These are phyloP conservation scores for Cheilosia scutellata DNA, from an alignment of 2,888 invertebrate genomes.

Conservation along the genomic window DNA sequence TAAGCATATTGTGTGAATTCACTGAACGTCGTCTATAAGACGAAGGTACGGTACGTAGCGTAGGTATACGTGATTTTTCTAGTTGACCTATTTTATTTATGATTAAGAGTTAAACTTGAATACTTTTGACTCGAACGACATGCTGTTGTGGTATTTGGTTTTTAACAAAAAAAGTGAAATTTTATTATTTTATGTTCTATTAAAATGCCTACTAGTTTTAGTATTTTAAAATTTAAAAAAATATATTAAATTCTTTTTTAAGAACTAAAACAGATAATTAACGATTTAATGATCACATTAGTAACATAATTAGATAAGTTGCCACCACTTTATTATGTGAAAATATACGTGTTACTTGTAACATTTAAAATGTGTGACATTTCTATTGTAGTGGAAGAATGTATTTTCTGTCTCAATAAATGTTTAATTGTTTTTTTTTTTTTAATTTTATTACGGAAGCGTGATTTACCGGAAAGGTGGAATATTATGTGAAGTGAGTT, in stretches of 20 bases:
- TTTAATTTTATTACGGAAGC: not conserved
- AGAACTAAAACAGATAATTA: not conserved
- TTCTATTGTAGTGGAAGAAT: not conserved
- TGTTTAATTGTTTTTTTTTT: not conserved
- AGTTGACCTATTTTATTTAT: not conserved
- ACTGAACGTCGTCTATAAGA: not conserved
- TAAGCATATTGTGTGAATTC: not conserved
- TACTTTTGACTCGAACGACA: not conserved
- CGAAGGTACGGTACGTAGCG: not conserved
- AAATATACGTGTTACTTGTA: not conserved
- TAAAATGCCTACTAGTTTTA: not conserved
- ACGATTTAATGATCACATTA: not conserved
- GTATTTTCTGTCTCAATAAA: not conserved
- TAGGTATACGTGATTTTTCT: not conserved
- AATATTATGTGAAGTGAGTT: not conserved
- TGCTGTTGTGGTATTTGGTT: not conserved
- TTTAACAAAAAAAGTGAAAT: not conserved
- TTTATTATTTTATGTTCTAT: not conserved
- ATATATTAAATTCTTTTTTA: not conserved
- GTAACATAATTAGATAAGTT: not conserved
- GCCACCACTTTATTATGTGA: not conserved
- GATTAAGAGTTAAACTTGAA: not conserved
- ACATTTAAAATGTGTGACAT: not conserved
- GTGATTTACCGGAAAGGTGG: not conserved
- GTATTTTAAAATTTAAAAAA: too few species aligned